Evolutionary conservation across 2,797 vertebrate species (phyloP), one percentile per base, ranked within the genome.

Genomic region (Eutrigla gurnardus): DNA sequence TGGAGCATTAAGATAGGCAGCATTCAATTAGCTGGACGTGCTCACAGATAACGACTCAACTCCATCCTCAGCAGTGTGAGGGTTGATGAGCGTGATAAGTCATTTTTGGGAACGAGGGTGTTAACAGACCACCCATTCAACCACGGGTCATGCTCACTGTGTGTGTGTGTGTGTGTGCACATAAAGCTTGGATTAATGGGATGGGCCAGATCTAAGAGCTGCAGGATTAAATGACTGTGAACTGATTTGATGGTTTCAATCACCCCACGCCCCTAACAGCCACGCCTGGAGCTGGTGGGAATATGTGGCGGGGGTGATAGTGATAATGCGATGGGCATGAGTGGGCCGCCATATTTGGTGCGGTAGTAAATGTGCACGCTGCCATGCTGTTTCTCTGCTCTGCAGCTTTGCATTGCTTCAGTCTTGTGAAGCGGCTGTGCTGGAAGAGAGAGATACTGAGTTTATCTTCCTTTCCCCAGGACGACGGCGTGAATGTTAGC

Each of bases 151-250:
- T 65, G 63, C 75, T 78, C 60, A 25, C 12, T 68, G 64, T 58
- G 59, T 53, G 71, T 32, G 25, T 50, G 54, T 25, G 66, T 47
- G 47, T 42, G 18, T 11, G 42, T 1, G 6, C 45, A 64, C 78
- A 81, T 91, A 83, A 91, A 87, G 84, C 80, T 25, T 79, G 89
- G 84, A 90, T 92, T 93, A 93, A 92, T 89, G 88, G 83, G 84
- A 92, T 49, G 78, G 83, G 80, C 72, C 66, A 77, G 87, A 92
- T 90, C 79, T 88, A 82, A 92, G 85, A 87, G 85, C 84, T 82
- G 82, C 75, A 81, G 88, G 86, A 92, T 92, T 86, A 91, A 92
- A 91, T 91, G 90, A 85, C 86, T 91, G 86, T 87, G 85, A 91
- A 91, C 82, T 86, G 84, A 90, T 93, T 87, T 88, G 83, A 88